phyloP scores from a whole-genome alignment of 1,140 invertebrate species.

The Copidosoma floridanum region DNA sequence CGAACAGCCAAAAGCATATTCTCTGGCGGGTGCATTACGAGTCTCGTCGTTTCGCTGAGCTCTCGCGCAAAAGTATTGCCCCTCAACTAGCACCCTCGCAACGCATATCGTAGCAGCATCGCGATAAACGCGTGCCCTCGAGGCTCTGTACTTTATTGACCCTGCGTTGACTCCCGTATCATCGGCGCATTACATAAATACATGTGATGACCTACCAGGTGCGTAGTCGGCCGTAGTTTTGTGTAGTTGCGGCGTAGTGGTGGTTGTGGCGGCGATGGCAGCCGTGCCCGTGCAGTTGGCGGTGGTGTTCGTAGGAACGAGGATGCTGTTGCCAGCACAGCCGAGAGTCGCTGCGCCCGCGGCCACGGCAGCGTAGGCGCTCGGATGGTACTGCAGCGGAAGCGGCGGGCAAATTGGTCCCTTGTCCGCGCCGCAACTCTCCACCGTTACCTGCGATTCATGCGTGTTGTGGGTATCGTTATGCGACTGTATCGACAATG shows the following conservation, averaged over 20 bases:
- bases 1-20: no score
- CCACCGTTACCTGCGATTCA: constrained; percentile 52
- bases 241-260: constrained; percentile 50
- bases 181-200: no score
- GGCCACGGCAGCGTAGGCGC: constrained; percentile 34
- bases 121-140: no score
- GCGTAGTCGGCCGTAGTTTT: constrained; percentile 42
- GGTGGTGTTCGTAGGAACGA: background rate
- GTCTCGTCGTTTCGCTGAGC: no score
- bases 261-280: constrained; percentile 35
- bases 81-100: no score
- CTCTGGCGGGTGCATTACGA: no score
- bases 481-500: constrained; percentile 53
- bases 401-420: constrained; percentile 55
- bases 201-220: no score
- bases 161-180: no score
- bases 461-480: no score
- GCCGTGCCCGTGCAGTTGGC: background rate
- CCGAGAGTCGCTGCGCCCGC: background rate
- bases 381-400: constrained; percentile 49
- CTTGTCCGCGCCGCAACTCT: constrained; percentile 44
- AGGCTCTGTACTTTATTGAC: no score
- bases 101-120: no score
- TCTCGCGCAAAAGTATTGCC: no score
- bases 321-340: background rate